These are phyloP conservation scores for Globodera ellingtonae DNA, from an alignment of 1,140 invertebrate genomes.

Conservation along the genomic window DNA sequence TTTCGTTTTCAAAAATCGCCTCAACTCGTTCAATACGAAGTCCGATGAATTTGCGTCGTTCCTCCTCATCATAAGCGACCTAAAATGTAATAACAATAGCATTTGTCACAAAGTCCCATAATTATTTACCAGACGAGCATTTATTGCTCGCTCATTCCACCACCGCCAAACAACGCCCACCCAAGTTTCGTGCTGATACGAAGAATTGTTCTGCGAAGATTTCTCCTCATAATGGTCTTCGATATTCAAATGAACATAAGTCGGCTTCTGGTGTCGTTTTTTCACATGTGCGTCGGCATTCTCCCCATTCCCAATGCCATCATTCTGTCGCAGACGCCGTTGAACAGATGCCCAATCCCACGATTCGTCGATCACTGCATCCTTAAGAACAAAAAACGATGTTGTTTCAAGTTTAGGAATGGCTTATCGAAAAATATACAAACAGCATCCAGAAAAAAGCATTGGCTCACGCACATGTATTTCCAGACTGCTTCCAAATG, in stretches of 20 bases:
- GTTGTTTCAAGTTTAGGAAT: not conserved
- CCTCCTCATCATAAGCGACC: conserved; percentile 27
- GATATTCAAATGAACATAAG: conserved; percentile 12
- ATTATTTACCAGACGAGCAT: conserved; percentile 22
- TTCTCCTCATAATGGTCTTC: not conserved
- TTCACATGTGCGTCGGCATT: not conserved
- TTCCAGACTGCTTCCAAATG: conserved; percentile 1
- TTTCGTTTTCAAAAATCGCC: conserved; percentile 13
- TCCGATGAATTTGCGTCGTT: conserved; percentile 9
- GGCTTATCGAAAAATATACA: not conserved
- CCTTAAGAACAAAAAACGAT: conserved; percentile 8
- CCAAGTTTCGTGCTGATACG: conserved; percentile 16
- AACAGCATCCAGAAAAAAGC: not conserved
- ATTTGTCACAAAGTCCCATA: not conserved
- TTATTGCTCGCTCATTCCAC: conserved; percentile 27
- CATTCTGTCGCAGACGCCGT: not conserved
- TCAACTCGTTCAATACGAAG: conserved; percentile 11
- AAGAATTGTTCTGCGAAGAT: not conserved
- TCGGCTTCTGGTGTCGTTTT: not conserved
- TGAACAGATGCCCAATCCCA: conserved; percentile 30
- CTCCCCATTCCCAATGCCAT: not conserved
- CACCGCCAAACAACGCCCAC: conserved; percentile 26
- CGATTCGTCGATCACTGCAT: conserved; percentile 26
- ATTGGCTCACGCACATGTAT: not conserved
- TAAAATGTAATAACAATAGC: conserved; percentile 11